Evolutionary conservation across 2,113 vertebrate genomes (phyloP).

Genomic region (Ardeotis arabs): DNA sequence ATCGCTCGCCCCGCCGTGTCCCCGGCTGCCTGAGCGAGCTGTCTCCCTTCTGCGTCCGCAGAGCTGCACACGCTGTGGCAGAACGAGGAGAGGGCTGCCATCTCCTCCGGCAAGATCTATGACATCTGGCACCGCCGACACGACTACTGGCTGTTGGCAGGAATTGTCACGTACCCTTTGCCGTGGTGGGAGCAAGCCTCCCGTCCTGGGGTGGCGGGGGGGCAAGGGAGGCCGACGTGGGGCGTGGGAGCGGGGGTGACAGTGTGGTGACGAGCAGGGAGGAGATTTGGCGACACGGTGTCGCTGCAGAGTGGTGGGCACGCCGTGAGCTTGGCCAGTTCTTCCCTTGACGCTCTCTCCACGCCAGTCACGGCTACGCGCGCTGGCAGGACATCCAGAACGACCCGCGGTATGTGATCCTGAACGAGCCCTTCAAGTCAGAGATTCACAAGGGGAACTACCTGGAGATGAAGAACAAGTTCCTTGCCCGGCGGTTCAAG

Average conservation of each 20-base stretch:
- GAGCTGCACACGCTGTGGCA: constrained; percentile 98
- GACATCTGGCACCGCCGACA: constrained; percentile 98
- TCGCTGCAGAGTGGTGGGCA: rapidly evolving
- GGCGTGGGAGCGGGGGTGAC: neutral
- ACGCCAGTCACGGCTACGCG: constrained; percentile 90
- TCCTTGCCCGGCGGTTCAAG: constrained; percentile 96
- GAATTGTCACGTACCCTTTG: constrained; percentile 97
- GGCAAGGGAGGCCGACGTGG: neutral
- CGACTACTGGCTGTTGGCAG: constrained; percentile 97
- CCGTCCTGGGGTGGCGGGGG: rapidly evolving
- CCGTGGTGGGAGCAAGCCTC: rapidly evolving
- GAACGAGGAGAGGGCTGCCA: constrained; percentile 92
- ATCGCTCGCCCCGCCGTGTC: rapidly evolving
- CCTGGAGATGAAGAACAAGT: constrained; percentile 99
- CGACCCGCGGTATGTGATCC: constrained; percentile 89
- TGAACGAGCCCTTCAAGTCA: constrained; percentile 95
- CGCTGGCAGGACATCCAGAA: constrained; percentile 99
- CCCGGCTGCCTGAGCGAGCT: neutral
- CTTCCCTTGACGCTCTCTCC: constrained; percentile 61
- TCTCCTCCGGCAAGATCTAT: constrained; percentile 94
- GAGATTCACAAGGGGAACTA: constrained; percentile 98
- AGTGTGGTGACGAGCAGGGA: rapidly evolving
- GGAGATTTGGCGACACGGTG: neutral
- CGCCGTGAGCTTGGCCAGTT: neutral
- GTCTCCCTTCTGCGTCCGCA: constrained; percentile 53